These are phyloP conservation scores for Acheta domesticus DNA, from an alignment of 2,888 invertebrate species.

Conservation along the genomic window DNA sequence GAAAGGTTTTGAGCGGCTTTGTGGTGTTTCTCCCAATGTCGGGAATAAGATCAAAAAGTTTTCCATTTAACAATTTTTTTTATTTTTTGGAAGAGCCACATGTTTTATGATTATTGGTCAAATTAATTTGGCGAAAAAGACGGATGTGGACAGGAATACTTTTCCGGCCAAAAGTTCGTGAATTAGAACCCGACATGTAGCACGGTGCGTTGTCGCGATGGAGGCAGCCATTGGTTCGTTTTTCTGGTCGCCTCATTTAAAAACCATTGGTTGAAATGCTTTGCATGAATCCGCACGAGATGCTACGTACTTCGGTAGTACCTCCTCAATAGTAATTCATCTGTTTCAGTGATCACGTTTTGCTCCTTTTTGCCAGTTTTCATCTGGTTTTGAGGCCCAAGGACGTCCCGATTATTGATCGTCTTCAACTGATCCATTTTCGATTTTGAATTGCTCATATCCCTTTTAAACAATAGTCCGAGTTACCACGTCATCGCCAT, in stretches of 20 bases:
- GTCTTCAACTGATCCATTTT: not conserved
- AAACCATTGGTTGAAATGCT: constrained; percentile 3
- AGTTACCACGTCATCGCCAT: not conserved
- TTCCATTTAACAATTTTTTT: not conserved
- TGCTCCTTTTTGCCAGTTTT: not conserved
- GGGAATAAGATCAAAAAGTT: not conserved
- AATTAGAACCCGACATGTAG: not conserved
- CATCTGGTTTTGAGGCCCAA: not conserved
- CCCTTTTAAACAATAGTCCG: not conserved
- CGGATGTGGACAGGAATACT: too few species aligned
- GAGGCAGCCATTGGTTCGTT: too few species aligned
- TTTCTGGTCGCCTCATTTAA: not conserved
- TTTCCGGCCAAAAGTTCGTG: not conserved
- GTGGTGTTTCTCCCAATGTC: not conserved
- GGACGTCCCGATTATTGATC: not conserved
- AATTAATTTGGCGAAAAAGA: not conserved
- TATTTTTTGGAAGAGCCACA: not conserved
- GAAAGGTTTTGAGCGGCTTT: not conserved
- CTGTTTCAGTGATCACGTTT: not conserved
- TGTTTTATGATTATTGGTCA: too few species aligned
- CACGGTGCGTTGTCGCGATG: too few species aligned
- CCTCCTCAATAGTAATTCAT: not conserved
- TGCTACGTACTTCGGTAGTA: not conserved
- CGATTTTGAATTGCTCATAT: not conserved
- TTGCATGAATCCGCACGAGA: not conserved